These are phyloP conservation scores for Cydia pomonella DNA, from an alignment of 1,140 invertebrate genomes.

Conservation along the genomic window DNA sequence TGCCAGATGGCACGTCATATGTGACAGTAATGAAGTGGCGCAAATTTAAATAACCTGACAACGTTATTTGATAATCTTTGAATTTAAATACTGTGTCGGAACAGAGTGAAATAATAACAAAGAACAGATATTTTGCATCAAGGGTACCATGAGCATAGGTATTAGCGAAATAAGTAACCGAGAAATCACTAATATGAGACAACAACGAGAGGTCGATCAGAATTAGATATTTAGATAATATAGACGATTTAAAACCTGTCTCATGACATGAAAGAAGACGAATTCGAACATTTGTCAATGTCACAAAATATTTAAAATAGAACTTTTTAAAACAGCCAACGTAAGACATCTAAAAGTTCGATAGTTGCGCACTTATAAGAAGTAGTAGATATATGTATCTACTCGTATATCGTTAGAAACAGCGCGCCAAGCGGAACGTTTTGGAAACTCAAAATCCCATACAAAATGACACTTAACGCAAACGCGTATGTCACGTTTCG, in stretches of 20 bases:
- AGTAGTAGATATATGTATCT: no score
- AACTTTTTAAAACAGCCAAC: neutral
- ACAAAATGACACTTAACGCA: no score
- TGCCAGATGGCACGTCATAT: neutral
- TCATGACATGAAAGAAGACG: neutral
- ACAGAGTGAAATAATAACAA: neutral
- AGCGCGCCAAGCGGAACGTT: no score
- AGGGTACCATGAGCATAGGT: no score
- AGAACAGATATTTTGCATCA: neutral
- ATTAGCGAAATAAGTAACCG: no score
- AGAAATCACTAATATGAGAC: no score
- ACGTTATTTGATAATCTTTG: neutral
- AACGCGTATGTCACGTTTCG: no score
- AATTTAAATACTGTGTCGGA: neutral
- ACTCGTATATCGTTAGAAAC: no score
- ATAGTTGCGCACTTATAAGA: no score
- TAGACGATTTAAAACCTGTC: slow-evolving; percentile 11
- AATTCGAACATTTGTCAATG: neutral
- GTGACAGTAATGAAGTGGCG: neutral
- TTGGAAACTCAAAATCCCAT: no score
- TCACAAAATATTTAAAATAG: neutral
- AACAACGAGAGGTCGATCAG: neutral
- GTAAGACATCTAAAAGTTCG: neutral
- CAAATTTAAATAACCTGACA: neutral
- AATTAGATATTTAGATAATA: neutral